A percentile compares a stretch with the other conserved stretches of the same genome.
Conservation (phyloP, 2,888 invertebrate species). For the Trilocha varians region DNA sequence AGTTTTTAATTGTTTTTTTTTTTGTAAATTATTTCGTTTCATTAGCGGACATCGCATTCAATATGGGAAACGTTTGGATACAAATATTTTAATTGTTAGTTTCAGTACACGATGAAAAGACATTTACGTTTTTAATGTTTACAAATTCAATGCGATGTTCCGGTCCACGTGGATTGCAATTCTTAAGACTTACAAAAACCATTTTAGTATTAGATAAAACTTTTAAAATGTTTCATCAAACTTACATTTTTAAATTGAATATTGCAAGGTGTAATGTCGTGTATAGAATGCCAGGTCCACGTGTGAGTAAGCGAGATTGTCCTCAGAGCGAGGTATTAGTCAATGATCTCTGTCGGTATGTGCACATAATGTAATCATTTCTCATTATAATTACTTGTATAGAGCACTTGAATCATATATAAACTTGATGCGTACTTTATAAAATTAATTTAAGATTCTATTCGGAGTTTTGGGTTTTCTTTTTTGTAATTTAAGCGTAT, state of each 20-base stretch:
- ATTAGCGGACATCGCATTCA: slow-evolving; percentile 29
- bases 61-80: slow-evolving; percentile 12
- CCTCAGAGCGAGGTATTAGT: slow-evolving; percentile 28
- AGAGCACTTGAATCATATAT: not conserved
- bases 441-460: slow-evolving; percentile 29
- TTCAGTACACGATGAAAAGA: too few species aligned
- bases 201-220: not conserved
- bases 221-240: too few species aligned
- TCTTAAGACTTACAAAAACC: not conserved
- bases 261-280: too few species aligned
- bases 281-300: not conserved
- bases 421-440: not conserved
- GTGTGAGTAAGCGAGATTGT: slow-evolving; percentile 17
- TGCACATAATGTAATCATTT: slow-evolving; percentile 23
- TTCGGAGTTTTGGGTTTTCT: slow-evolving; percentile 48
- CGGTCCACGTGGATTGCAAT: not conserved
- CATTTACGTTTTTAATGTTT: slow-evolving; percentile 2
- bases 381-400: not conserved
- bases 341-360: slow-evolving; percentile 40
- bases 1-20: slow-evolving; percentile 35
- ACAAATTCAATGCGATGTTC: slow-evolving; percentile 14
- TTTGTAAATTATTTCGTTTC: slow-evolving; percentile 23
- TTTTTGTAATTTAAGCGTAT: slow-evolving; percentile 43
- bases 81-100: too few species aligned
- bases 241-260: too few species aligned